Evolutionary conservation across 2,888 invertebrate genomes (phyloP), one percentile per base, ranked within the genome.

Genomic region (Pyrochroa serraticornis): DNA sequence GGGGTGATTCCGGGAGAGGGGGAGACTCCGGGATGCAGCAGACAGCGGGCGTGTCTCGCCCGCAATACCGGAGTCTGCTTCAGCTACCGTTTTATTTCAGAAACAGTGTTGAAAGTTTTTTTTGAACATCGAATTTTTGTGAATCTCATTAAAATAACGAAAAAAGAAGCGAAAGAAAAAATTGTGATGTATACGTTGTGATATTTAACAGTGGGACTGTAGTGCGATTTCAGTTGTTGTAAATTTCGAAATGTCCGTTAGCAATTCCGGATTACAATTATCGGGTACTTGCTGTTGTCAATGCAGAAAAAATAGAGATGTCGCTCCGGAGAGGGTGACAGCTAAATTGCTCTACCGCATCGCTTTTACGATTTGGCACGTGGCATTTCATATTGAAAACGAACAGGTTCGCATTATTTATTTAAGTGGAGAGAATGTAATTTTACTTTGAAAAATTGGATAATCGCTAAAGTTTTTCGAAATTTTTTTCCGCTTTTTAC

Each of bases 331-430:
- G 55, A 79, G 79, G 68, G 84, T 85, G 43, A 84, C 85, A 7
- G 84, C 84, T 64, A 84, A 85, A 56, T 81, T 88, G 66, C 80
- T 90, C 60, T 88, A 89, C 71, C 83, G 88, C 54, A 84, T 90
- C 33, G 90, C 90, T 35, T 89, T 90, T 72, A 88, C 89, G 31
- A 82, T 90, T 59, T 90, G 89, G 89, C 86, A 89, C 67, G 88
- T 87, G 50, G 87, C 89, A 38, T 85, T 90, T 74, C 85, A 88
- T 73, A 82, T 90, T 65, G 88, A 89, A 76, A 80, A 81, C 77
- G 83, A 71, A 80, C 69, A 74, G 73, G 75, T 75, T 72, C 69
- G 63, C 65, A 46, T 33, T 12, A 38, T 58, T 39, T 9, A 10
- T 39, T 12, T 39, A 8, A 13, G 2, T 39, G 13, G 13, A 12